Conservation (phyloP, 2,888 invertebrate species). For the Acleris literana region DNA sequence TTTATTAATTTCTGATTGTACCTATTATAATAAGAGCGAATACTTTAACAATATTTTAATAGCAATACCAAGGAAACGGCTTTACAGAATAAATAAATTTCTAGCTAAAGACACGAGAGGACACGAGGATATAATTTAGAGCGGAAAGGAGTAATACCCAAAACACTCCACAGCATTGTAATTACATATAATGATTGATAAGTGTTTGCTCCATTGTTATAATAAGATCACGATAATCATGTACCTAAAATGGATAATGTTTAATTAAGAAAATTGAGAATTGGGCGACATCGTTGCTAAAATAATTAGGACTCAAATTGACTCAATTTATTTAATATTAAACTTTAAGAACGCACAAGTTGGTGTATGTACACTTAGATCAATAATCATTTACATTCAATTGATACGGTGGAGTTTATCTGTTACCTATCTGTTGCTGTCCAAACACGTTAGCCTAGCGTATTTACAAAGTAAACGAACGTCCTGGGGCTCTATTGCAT, state of each 20-base stretch:
- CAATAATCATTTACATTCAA: not conserved
- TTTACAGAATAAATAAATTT: conserved; percentile 63
- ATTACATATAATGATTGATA: conserved; percentile 1
- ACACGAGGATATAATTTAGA: conserved; percentile 1
- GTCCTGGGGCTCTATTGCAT: too few species aligned
- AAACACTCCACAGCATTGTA: not conserved
- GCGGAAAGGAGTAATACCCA: not conserved
- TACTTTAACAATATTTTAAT: conserved; percentile 53
- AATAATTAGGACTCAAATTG: conserved; percentile 21
- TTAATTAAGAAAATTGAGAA: conserved; percentile 50
- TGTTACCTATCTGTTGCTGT: too few species aligned
- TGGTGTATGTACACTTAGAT: too few species aligned
- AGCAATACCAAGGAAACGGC: conserved; percentile 78
- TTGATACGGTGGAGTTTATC: not conserved
- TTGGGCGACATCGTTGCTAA: conserved; percentile 57
- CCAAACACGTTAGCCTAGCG: too few species aligned
- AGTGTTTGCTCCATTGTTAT: conserved; percentile 6
- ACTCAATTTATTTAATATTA: not conserved
- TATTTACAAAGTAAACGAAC: too few species aligned
- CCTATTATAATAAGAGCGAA: conserved; percentile 51
- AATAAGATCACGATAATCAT: conserved; percentile 1
- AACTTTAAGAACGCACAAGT: not conserved
- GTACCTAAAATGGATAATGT: conserved; percentile 13
- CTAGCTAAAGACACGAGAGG: conserved; percentile 38
- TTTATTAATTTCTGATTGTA: conserved; percentile 47